Percentiles rank a stretch among this genome's conserved stretches.
phyloP scores from a whole-genome alignment of 2,113 vertebrate genomes.

The Vanacampus margaritifer region DNA sequence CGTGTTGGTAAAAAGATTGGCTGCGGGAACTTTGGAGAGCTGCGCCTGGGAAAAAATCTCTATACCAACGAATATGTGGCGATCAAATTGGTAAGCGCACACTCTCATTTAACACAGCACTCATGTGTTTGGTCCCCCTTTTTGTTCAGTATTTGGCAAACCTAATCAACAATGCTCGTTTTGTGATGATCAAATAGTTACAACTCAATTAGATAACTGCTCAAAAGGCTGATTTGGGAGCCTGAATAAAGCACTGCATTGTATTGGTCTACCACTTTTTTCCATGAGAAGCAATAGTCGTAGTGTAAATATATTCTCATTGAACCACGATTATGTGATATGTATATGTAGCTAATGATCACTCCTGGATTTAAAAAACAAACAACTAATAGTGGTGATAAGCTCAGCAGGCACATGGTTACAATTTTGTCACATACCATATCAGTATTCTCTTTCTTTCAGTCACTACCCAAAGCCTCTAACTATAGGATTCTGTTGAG shows the following conservation, averaged over 20 bases:
- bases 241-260: slow-evolving; percentile 2
- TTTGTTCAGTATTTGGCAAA: not conserved
- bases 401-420: too few species aligned
- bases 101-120: not conserved
- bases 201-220: not conserved
- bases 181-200: slow-evolving; percentile 25
- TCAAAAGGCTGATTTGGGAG: not conserved
- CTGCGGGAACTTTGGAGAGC: slow-evolving; percentile 96
- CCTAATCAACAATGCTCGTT: slow-evolving; percentile 20
- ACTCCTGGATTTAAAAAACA: not conserved
- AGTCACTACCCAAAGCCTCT: too few species aligned
- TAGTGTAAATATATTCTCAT: not conserved
- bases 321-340: not conserved
- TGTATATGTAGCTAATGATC: not conserved
- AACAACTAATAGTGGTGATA: too few species aligned
- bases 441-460: too few species aligned
- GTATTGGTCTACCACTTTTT: slow-evolving; percentile 2
- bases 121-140: not conserved
- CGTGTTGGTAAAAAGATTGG: slow-evolving; percentile 98
- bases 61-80: slow-evolving; percentile 99
- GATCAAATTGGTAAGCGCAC: slow-evolving; percentile 93
- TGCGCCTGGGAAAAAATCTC: slow-evolving; percentile 96
- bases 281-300: not conserved
- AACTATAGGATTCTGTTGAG: too few species aligned
- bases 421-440: too few species aligned